Percentiles rank a stretch among this genome's conserved stretches.
These are phyloP conservation scores for Bombylius discolor DNA, from an alignment of 2,888 invertebrate genomes.

Conservation along the genomic window DNA sequence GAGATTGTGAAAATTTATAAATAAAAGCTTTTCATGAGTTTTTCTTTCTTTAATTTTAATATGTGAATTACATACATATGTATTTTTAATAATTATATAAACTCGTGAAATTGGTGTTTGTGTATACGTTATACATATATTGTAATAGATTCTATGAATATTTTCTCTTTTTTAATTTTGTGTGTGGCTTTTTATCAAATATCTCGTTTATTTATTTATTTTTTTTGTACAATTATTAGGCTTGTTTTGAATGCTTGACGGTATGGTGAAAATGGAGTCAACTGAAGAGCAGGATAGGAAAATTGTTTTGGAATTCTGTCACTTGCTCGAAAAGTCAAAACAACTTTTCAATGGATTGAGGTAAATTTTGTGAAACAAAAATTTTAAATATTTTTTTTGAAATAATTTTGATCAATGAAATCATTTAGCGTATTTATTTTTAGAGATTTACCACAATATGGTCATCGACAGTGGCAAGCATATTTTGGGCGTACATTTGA, in stretches of 20 bases:
- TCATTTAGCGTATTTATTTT: conserved; percentile 19
- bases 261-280: conserved; percentile 63
- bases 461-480: conserved; percentile 95
- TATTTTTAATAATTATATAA: too few relatives aligned
- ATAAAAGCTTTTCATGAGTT: too few relatives aligned
- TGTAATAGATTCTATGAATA: too few relatives aligned
- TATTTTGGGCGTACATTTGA: conserved; percentile 96
- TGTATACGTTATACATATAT: too few relatives aligned
- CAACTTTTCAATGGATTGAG: conserved; percentile 92
- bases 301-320: conserved; percentile 91
- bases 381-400: too few relatives aligned
- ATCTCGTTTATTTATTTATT: background rate
- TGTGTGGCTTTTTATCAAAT: too few relatives aligned
- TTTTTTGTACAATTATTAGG: background rate
- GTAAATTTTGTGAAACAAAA: conserved; percentile 39
- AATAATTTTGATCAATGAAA: background rate
- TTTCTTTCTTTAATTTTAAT: too few relatives aligned
- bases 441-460: conserved; percentile 93
- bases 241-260: conserved; percentile 20
- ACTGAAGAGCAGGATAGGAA: conserved; percentile 80
- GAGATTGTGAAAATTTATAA: too few relatives aligned
- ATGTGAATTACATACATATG: too few relatives aligned
- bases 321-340: conserved; percentile 91
- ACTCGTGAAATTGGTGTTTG: too few relatives aligned
- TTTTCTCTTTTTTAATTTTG: too few relatives aligned